Percentiles rank a stretch among this genome's conserved stretches.
Evolutionary conservation across 2,113 vertebrate genomes (phyloP).

Genomic region (Lepisosteus oculatus): DNA sequence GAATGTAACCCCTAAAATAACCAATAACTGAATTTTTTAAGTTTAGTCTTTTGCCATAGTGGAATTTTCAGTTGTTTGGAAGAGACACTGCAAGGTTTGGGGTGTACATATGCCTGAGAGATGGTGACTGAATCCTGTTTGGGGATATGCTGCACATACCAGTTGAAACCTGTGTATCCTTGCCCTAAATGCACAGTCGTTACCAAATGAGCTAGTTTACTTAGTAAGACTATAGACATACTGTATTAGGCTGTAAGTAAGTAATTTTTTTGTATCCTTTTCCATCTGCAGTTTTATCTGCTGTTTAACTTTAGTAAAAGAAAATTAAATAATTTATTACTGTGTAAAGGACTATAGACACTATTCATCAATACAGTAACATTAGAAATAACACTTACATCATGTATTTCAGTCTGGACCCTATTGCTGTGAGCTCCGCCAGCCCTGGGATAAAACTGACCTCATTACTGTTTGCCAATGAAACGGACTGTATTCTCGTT

Average conservation of each 20-base stretch:
- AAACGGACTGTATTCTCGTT: constrained; percentile 72
- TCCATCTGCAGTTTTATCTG: not conserved
- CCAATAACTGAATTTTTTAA: too few species aligned
- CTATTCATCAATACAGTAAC: not conserved
- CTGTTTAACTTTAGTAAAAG: not conserved
- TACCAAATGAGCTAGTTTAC: too few species aligned
- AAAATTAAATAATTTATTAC: not conserved
- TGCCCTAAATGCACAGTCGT: too few species aligned
- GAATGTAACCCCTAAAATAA: too few species aligned
- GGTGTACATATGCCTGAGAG: too few species aligned
- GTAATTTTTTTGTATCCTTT: not conserved
- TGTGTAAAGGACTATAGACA: not conserved
- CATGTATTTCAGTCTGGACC: constrained; percentile 63
- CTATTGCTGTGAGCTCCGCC: constrained; percentile 56
- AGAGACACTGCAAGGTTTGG: too few species aligned
- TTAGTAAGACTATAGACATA: too few species aligned
- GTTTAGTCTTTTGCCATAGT: too few species aligned
- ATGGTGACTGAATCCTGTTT: too few species aligned
- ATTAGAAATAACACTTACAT: not conserved
- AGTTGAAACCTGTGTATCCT: too few species aligned
- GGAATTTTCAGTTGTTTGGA: too few species aligned
- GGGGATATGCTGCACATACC: too few species aligned
- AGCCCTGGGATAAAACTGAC: constrained; percentile 59
- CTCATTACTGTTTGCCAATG: constrained; percentile 66
- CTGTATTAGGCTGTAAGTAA: not conserved